Base-by-base conservation (phyloP, 2,888 invertebrate species). In the Thera obeliscata region DNA sequence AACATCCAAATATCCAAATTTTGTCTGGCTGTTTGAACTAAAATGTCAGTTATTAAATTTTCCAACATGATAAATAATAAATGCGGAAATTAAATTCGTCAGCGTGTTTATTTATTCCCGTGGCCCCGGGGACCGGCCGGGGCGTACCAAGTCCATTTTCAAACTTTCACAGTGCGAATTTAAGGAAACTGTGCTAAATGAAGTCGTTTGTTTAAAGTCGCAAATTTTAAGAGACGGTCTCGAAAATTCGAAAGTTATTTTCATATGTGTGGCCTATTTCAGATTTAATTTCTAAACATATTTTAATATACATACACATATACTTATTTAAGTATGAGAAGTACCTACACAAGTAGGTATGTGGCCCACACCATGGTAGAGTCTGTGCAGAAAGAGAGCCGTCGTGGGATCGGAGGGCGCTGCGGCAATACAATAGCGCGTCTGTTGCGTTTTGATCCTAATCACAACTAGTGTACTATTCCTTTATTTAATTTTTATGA, bases 1-100 rank as follows among this genome's bases (percentile, higher is more conserved):
- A 22, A 22, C 22, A 22, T 22, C 22, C 22, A 22, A 22, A 22
- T 22, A 56, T 58, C 58, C 64, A 50, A 52, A 62, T 56, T 56
- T 43, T 52, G 55, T 35, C 60, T 12, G 57, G 35, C 35, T 36
- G 61, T 61, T 33, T 55, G 12, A 46, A 59, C 50, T 62, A 61
- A 58, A 64, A 68, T 61, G 33, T 56, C 64, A 68, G 57, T 65
- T 65, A 64, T 68, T 50, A 65, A 61, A 69, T 69, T 59, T 65
- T 65, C 59, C 58, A 65, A 65, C 69, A 59, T 56, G 52, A 68
- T 68, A 68, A 65, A 68, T 61, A 61, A 64, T 68, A 68, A 41
- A 59, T 46, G 64, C 64, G 64, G 61, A 69, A 65, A 65, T 69
- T 69, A 69, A 69, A 69, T 69, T 69, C 65, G 59, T 65, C 69